phyloP scores from a whole-genome alignment of 2,888 invertebrate species.

The Aquatica leii region DNA sequence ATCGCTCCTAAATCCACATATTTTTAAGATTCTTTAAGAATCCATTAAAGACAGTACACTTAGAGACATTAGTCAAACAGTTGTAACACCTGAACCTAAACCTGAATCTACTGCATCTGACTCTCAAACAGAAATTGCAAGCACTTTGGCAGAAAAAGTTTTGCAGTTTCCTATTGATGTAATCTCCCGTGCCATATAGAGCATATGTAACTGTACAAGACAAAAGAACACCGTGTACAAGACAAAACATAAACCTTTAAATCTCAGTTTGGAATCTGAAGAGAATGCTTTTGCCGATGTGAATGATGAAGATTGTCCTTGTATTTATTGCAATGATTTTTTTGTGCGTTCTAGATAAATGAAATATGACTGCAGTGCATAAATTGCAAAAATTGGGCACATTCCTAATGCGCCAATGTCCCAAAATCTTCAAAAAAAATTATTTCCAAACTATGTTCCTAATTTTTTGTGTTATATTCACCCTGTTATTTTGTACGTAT shows the following conservation, averaged over 20 bases:
- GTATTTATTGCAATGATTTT: neutral
- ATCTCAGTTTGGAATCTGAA: neutral
- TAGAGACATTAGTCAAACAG: neutral
- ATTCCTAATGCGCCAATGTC: neutral
- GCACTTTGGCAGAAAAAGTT: neutral
- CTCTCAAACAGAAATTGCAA: too few species aligned
- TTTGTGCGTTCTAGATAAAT: neutral
- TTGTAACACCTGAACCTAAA: neutral
- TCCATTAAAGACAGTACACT: neutral
- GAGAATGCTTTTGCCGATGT: neutral
- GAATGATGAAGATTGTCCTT: too few species aligned
- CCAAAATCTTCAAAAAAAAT: neutral
- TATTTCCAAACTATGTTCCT: neutral
- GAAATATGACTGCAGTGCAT: neutral
- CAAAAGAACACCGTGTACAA: neutral
- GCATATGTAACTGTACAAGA: neutral
- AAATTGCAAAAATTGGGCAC: too few species aligned
- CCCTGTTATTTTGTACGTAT: neutral
- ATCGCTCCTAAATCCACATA: neutral
- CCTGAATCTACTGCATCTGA: neutral
- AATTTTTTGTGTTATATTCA: too few species aligned
- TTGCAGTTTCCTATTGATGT: neutral
- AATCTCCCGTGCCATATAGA: neutral
- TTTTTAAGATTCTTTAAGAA: neutral
- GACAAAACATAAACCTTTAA: too few species aligned